Base-by-base conservation (phyloP, 2,888 invertebrate genomes). In the Onthophagus sagittarius region DNA sequence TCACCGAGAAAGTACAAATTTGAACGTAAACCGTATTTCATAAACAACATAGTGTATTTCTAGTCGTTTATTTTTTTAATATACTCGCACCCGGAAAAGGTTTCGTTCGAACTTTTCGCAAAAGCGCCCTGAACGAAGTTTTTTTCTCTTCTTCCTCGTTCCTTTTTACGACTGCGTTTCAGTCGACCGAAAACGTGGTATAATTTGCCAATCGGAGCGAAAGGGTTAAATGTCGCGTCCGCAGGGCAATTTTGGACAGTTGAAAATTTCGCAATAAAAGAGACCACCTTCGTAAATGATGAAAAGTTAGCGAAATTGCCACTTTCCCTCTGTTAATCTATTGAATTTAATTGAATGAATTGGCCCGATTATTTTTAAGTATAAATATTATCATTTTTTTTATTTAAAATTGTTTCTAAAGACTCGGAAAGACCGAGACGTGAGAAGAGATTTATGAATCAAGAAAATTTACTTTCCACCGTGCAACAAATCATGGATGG, bases 261-360 rank as follows among this genome's bases (percentile, higher is more conserved):
- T 23, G 23, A n/a, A 67, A 67, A 67, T 31, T 64, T n/a, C 32
- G 67, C 67, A 67, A 67, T 67, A 67, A 67, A 67, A 53, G 39
- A 11, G 39, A 11, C 23, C 23, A 23, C 23, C 39, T 4, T 11
- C 11, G 2, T 11, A 53, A 53, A 53, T 9, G 39, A 9, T 53
- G 39, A 7, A 53, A 11, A 4, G 39, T 11, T 53, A 53, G 6
- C 39, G 39, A 53, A 53, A 53, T 53, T 53, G 11, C 39, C 23
- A 23, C 23, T 23, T 23, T 23, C 23, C 23, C 0, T 53, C 39
- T 7, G 39, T 11, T 53, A 53, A 53, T 53, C 4, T 53, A 53
- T 53, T 7, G 39, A 1, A 53, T 1, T 23, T 23, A 23, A 2
- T 23, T 23, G 23, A 23, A 23, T 3, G 23, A 23, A 23, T 3